A percentile compares a stretch with the other conserved stretches of the same genome.
These are phyloP conservation scores for Sturnira hondurensis DNA, from an alignment of 2,113 vertebrate genomes.

Conservation along the genomic window DNA sequence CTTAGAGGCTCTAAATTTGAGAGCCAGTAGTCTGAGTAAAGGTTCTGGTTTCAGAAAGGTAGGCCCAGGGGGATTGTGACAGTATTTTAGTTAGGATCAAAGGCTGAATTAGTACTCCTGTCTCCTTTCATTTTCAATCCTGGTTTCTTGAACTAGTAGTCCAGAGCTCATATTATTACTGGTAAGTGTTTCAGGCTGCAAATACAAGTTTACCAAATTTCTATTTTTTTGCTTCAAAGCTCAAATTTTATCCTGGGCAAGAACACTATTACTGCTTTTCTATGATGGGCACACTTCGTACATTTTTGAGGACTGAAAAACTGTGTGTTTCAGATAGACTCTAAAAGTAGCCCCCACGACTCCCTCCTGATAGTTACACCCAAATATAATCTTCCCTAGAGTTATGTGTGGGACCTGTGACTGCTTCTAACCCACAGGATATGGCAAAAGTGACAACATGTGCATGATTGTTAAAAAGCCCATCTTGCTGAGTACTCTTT, in stretches of 20 bases:
- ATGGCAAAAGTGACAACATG: neutral
- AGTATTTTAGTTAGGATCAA: neutral
- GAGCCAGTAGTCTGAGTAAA: neutral
- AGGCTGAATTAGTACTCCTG: neutral
- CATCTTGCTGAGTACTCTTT: neutral
- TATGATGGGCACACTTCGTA: neutral
- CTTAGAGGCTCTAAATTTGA: neutral
- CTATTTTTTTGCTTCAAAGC: neutral
- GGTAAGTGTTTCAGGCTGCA: neutral
- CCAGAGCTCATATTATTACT: neutral
- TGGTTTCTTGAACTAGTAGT: neutral
- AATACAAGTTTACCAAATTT: neutral
- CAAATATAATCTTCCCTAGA: neutral
- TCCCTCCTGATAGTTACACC: neutral
- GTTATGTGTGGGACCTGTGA: neutral
- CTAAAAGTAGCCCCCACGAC: neutral
- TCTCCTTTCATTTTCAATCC: neutral
- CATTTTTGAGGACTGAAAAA: neutral
- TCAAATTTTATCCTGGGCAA: neutral
- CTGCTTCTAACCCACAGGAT: neutral
- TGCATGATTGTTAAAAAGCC: neutral
- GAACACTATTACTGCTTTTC: neutral
- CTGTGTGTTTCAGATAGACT: neutral
- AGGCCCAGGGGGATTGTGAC: neutral
- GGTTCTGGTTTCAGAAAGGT: neutral